Evolutionary conservation across 2,888 invertebrate genomes (phyloP).

Genomic region (Falcaria lacertinaria): DNA sequence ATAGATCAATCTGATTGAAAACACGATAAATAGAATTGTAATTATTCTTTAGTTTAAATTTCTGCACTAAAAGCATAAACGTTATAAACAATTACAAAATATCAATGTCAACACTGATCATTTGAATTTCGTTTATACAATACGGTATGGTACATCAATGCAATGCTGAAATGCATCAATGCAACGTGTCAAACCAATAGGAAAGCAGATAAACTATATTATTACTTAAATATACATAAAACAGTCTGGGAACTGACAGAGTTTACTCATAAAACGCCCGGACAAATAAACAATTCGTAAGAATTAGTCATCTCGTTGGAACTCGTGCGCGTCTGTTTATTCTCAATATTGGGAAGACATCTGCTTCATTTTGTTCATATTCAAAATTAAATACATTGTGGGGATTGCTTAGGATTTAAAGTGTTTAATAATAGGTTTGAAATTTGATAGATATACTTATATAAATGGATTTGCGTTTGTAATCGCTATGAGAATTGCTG

Average conservation of each 20-base stretch:
- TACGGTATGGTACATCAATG: too few relatives aligned
- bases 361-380: slow-evolving; percentile 14
- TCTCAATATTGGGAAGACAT: slow-evolving; percentile 49
- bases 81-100: too few relatives aligned
- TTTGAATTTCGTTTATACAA: too few relatives aligned
- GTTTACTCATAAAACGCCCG: slow-evolving; percentile 57
- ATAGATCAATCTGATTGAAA: too few relatives aligned
- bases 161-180: background rate
- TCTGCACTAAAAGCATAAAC: too few relatives aligned
- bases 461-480: too few relatives aligned
- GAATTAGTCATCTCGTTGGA: slow-evolving; percentile 40
- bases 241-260: slow-evolving; percentile 36
- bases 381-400: background rate
- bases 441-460: too few relatives aligned
- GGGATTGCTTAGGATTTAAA: background rate
- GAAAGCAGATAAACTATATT: slow-evolving; percentile 9
- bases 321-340: slow-evolving; percentile 41
- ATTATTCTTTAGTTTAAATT: too few relatives aligned
- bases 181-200: background rate
- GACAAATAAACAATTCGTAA: slow-evolving; percentile 54
- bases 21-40: too few relatives aligned
- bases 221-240: slow-evolving; percentile 10
- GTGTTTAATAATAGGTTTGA: too few relatives aligned
- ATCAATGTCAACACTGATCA: too few relatives aligned
- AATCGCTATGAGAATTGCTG: too few relatives aligned